Percentiles rank a stretch among this genome's conserved stretches.
These are phyloP conservation scores for Hydrophis major DNA, from an alignment of 2,797 vertebrate genomes.

Conservation along the genomic window DNA sequence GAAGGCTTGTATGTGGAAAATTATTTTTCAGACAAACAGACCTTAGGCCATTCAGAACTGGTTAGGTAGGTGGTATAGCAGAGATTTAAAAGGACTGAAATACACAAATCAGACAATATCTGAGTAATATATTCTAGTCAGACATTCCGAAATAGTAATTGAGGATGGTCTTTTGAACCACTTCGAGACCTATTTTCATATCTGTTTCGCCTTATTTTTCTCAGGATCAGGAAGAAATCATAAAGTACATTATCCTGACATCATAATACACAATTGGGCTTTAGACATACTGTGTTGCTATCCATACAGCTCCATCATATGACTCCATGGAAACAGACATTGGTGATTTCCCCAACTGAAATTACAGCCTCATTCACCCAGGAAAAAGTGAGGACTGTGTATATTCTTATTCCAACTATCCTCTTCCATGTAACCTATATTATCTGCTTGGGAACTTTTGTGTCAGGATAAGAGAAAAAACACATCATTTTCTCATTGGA, in stretches of 20 bases:
- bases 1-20: neutral
- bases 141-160: neutral
- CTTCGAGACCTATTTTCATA: neutral
- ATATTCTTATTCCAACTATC: neutral
- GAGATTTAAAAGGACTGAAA: neutral
- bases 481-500: neutral
- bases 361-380: neutral
- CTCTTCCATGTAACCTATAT: neutral
- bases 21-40: neutral
- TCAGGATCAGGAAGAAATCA: neutral
- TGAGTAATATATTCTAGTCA: neutral
- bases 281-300: neutral
- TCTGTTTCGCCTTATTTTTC: neutral
- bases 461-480: neutral
- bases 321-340: neutral
- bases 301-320: neutral
- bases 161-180: neutral
- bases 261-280: neutral
- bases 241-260: neutral
- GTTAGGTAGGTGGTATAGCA: neutral
- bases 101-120: neutral
- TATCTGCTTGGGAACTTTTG: neutral
- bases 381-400: neutral
- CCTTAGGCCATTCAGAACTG: neutral
- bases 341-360: neutral